Evolutionary conservation across 2,113 vertebrate species (phyloP).

Genomic region (Crotalus helleri): DNA sequence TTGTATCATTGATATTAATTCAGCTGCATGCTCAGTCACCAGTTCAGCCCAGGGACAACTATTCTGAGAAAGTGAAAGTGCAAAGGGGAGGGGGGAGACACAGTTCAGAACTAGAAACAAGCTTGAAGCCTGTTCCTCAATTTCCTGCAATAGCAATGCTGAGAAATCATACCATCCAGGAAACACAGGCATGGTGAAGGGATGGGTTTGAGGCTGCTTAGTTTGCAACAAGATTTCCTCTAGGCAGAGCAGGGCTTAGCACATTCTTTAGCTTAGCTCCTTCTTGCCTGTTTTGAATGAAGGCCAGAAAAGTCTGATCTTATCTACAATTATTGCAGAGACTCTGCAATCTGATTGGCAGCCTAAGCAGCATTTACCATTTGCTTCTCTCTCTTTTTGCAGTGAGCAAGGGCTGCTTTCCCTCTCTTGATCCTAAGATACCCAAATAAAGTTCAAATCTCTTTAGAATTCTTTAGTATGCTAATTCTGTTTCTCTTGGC

Average conservation of each 20-base stretch:
- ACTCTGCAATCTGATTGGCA: conserved; percentile 12
- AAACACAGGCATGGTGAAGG: neutral
- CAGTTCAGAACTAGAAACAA: neutral
- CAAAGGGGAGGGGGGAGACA: neutral
- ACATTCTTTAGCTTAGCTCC: neutral
- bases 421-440: neutral
- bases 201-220: neutral
- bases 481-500: neutral
- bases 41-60: neutral
- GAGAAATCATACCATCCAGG: neutral
- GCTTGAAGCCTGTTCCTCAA: neutral
- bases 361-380: neutral
- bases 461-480: conserved; percentile 1
- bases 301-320: conserved; percentile 23
- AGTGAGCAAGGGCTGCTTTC: conserved; percentile 1
- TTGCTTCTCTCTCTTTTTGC: neutral
- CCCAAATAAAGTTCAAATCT: neutral
- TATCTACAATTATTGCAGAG: conserved; percentile 16
- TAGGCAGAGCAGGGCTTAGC: neutral
- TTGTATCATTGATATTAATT: neutral
- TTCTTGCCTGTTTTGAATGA: neutral
- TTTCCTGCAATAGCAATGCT: neutral
- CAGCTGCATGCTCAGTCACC: neutral
- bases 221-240: neutral
- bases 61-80: neutral